Evolutionary conservation across 2,888 invertebrate genomes (phyloP).

Genomic region (Patella pellucida): DNA sequence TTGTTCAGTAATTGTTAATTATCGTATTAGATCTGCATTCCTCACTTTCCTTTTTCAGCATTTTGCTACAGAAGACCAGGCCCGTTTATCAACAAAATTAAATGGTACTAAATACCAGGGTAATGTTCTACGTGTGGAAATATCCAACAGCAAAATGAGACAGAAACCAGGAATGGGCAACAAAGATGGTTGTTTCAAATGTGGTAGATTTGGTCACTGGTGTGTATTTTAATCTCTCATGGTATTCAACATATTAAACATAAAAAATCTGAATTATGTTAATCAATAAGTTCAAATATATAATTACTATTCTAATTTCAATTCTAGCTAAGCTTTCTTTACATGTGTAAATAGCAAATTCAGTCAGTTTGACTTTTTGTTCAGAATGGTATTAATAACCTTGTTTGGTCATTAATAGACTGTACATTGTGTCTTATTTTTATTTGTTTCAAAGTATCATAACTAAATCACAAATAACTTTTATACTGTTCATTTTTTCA

Average conservation of each 20-base stretch:
- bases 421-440: too few species aligned
- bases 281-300: too few species aligned
- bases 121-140: slow-evolving; percentile 34
- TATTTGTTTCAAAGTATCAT: too few species aligned
- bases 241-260: not conserved
- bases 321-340: too few species aligned
- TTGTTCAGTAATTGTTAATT: too few species aligned
- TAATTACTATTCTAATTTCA: too few species aligned
- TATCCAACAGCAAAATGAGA: slow-evolving; percentile 90
- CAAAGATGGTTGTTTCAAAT: slow-evolving; percentile 85
- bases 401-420: too few species aligned
- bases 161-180: slow-evolving; percentile 97
- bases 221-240: slow-evolving; percentile 67
- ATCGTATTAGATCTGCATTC: too few species aligned
- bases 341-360: too few species aligned
- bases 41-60: not conserved
- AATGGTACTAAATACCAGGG: slow-evolving; percentile 1
- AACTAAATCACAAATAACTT: too few species aligned
- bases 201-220: slow-evolving; percentile 94
- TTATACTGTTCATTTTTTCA: slow-evolving; percentile 32
- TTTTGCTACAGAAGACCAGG: not conserved
- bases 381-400: too few species aligned
- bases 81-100: not conserved
- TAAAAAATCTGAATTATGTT: not conserved
- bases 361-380: too few species aligned